A percentile compares a stretch with the other conserved stretches of the same genome.
phyloP scores from a whole-genome alignment of 2,797 vertebrate genomes.

The Pangasius krempfi region DNA sequence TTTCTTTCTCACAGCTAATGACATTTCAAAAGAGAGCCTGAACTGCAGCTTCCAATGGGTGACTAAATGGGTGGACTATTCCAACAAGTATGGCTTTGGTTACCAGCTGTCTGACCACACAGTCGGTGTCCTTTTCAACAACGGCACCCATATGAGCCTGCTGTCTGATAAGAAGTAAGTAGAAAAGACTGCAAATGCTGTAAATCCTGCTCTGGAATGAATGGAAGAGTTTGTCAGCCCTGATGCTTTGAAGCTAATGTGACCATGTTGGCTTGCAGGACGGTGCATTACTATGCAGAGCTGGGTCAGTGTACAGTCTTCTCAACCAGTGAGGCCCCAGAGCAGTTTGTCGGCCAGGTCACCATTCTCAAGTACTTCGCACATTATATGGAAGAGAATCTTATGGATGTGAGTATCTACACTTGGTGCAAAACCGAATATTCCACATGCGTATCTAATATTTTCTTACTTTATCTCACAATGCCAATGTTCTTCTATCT shows the following conservation, averaged over 20 bases:
- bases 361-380: conserved; percentile 87
- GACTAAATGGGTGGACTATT: conserved; percentile 91
- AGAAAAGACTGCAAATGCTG: too few relatives aligned
- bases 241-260: neutral
- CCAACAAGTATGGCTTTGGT: conserved; percentile 88
- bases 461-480: neutral
- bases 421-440: neutral
- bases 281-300: conserved; percentile 86
- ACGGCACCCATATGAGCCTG: conserved; percentile 86
- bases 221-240: neutral
- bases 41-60: conserved; percentile 84
- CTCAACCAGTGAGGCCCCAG: conserved; percentile 76
- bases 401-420: conserved; percentile 84
- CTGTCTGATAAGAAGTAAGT: conserved; percentile 85
- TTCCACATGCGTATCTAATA: neutral
- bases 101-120: conserved; percentile 88
- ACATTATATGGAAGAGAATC: conserved; percentile 90
- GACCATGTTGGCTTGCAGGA: conserved; percentile 66
- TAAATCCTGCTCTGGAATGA: neutral
- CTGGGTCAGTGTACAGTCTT: conserved; percentile 84
- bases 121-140: conserved; percentile 87
- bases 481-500: neutral
- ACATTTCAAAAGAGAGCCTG: conserved; percentile 80
- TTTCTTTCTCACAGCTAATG: conserved; percentile 63
- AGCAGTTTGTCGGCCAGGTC: conserved; percentile 84